Base-by-base conservation (phyloP, 2,113 vertebrate genomes). In the Bufo gargarizans region DNA sequence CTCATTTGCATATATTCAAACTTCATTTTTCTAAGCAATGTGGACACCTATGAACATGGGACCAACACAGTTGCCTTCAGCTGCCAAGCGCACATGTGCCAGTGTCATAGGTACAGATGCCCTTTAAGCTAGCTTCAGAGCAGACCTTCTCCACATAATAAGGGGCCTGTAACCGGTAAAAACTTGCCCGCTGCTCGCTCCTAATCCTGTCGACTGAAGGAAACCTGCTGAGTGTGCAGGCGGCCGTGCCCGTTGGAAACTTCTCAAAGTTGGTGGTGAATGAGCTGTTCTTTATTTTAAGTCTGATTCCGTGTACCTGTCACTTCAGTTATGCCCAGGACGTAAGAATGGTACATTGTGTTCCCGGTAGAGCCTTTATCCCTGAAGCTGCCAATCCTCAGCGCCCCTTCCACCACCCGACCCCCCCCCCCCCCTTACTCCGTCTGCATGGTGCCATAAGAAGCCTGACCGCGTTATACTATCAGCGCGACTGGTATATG, bases 311-410 rank as follows among this genome's bases (percentile, higher is more conserved):
- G 22, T n/a, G 59, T 84, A 71, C 82, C 82, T 69, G 82, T 84
- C 82, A 71, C 63, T 71, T 55, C 49, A 33, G 63, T 71, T 84
- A 55, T 71, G 63, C 82, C n/a, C 82, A 33, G 9, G n/a, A 71
- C 45, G 9, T 22, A 55, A 55, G 82, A 84, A 84, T 69, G 67
- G 82, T 71, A 84, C 82, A 84, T 84, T 84, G 63, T 84, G 82
- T 84, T 84, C 82, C 59, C 50, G 19, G 20, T 43, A 11, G 81
- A 83, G 81, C 17, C 1, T 59, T 59, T 61, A 9, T 81, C 47
- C 78, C n/a, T 10, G 56, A 56, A 61, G 78, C 58, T 81, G 78
- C 78, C 78, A 81, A 59, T 45, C 17, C 16, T 16, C 12, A 3
- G 33, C 33, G 33, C 33, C 33, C 33, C 33, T 33, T 33, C 33